Conservation (phyloP, 1,140 invertebrate species). For the Agrilus planipennis region DNA sequence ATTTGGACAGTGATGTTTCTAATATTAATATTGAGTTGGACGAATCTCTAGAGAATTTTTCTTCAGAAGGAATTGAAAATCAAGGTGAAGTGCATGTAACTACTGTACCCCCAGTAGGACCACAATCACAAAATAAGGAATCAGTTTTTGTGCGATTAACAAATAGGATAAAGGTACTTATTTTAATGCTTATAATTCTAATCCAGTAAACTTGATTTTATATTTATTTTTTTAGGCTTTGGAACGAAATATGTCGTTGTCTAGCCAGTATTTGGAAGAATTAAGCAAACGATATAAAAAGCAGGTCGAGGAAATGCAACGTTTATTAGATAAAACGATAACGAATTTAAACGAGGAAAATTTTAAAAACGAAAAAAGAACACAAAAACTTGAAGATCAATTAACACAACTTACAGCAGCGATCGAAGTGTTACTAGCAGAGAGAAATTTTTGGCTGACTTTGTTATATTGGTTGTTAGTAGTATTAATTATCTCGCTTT, state of each 20-base stretch:
- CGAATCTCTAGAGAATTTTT: too few relatives aligned
- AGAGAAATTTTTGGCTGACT: slow-evolving; percentile 50
- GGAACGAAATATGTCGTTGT: slow-evolving; percentile 92
- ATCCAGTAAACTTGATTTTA: not conserved
- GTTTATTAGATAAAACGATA: slow-evolving; percentile 70
- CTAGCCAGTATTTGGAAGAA: slow-evolving; percentile 90
- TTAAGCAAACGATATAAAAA: slow-evolving; percentile 87
- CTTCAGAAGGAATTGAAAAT: too few relatives aligned
- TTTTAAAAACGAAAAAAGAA: slow-evolving; percentile 56
- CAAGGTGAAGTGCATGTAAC: too few relatives aligned
- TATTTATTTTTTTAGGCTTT: slow-evolving; percentile 49
- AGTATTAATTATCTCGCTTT: slow-evolving; percentile 26
- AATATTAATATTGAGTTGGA: too few relatives aligned
- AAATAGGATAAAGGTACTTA: slow-evolving; percentile 82
- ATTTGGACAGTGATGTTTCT: too few relatives aligned
- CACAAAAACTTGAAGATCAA: slow-evolving; percentile 52
- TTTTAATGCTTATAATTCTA: not conserved
- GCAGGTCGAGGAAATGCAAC: slow-evolving; percentile 91
- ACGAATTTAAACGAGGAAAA: slow-evolving; percentile 61
- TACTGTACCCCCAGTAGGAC: slow-evolving; percentile 31
- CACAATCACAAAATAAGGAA: slow-evolving; percentile 72
- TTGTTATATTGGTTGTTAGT: slow-evolving; percentile 44
- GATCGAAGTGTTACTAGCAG: slow-evolving; percentile 46
- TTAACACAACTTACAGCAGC: slow-evolving; percentile 43
- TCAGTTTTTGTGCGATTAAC: slow-evolving; percentile 89